Percentiles rank a stretch among this genome's conserved stretches.
Evolutionary conservation across 2,797 vertebrate species (phyloP).

Genomic region (Sarcoramphus papa): DNA sequence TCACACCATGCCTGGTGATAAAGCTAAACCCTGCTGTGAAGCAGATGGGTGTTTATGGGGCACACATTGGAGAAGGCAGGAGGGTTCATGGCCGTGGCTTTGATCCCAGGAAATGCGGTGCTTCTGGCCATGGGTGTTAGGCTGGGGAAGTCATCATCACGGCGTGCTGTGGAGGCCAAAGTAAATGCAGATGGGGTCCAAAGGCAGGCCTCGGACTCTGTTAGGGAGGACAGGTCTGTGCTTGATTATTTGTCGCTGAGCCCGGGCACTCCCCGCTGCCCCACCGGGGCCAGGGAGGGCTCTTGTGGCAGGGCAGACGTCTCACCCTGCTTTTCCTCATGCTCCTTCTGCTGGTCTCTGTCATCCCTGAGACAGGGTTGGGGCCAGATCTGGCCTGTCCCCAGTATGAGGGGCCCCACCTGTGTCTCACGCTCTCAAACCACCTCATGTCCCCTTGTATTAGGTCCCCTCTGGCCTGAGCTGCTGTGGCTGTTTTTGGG

Average conservation of each 20-base stretch:
- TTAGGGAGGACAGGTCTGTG: rapidly evolving
- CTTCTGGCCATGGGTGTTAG: background rate
- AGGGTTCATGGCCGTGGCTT: rapidly evolving
- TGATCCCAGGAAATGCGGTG: rapidly evolving
- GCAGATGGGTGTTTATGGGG: background rate
- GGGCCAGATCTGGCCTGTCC: background rate
- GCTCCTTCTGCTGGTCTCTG: background rate
- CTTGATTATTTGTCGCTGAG: background rate
- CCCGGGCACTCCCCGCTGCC: rapidly evolving
- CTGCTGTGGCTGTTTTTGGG: background rate
- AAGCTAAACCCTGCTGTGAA: background rate
- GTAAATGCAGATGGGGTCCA: background rate
- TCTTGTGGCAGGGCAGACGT: background rate
- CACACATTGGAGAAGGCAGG: rapidly evolving
- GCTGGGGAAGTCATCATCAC: rapidly evolving
- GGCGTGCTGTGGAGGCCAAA: rapidly evolving
- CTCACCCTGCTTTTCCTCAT: background rate
- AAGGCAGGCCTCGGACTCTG: background rate
- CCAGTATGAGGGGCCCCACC: rapidly evolving
- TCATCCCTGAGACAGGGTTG: rapidly evolving
- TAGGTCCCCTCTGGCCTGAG: background rate
- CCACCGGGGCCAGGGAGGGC: too few species aligned
- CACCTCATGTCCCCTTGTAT: background rate
- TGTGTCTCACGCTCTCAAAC: background rate
- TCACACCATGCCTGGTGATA: background rate